Percentiles rank a stretch among this genome's conserved stretches.
Conservation (phyloP, 2,113 vertebrate genomes). For the Pedetes capensis region DNA sequence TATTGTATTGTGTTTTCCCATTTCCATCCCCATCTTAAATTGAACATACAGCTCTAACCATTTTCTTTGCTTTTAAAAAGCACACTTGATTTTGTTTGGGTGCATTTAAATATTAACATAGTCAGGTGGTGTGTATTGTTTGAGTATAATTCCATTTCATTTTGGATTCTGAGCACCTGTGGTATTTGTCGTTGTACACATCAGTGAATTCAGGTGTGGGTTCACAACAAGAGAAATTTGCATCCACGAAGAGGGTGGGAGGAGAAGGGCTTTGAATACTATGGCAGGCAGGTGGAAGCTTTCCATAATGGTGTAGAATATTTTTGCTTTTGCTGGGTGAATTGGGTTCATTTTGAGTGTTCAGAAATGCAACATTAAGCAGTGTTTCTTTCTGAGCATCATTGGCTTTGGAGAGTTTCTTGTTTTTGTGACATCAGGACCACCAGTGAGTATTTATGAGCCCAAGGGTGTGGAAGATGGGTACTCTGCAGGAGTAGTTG, state of each 20-base stretch:
- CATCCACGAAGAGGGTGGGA: slow-evolving; percentile 13
- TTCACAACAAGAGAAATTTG: slow-evolving; percentile 63
- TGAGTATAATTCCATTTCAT: slow-evolving; percentile 55
- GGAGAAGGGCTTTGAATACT: background rate
- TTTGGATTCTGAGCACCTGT: slow-evolving; percentile 57
- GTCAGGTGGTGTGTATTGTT: slow-evolving; percentile 53
- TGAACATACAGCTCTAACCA: background rate
- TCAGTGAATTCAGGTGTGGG: slow-evolving; percentile 60
- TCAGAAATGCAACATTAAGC: background rate
- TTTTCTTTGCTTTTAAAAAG: slow-evolving; percentile 36
- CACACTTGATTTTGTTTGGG: slow-evolving; percentile 68
- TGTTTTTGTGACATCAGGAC: background rate
- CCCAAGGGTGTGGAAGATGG: background rate
- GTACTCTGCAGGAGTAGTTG: rapidly evolving
- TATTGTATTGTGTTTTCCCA: background rate
- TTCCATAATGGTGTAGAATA: background rate
- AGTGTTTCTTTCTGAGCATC: background rate
- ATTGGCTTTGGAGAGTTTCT: background rate
- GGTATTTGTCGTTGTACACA: slow-evolving; percentile 27
- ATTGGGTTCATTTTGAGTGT: slow-evolving; percentile 42
- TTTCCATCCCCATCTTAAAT: slow-evolving; percentile 12
- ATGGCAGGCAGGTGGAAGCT: background rate
- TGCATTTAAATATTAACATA: slow-evolving; percentile 59
- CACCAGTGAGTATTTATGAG: background rate
- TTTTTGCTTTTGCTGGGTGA: background rate